Evolutionary conservation across 2,797 vertebrate genomes (phyloP).

Genomic region (Coregonus sp.): DNA sequence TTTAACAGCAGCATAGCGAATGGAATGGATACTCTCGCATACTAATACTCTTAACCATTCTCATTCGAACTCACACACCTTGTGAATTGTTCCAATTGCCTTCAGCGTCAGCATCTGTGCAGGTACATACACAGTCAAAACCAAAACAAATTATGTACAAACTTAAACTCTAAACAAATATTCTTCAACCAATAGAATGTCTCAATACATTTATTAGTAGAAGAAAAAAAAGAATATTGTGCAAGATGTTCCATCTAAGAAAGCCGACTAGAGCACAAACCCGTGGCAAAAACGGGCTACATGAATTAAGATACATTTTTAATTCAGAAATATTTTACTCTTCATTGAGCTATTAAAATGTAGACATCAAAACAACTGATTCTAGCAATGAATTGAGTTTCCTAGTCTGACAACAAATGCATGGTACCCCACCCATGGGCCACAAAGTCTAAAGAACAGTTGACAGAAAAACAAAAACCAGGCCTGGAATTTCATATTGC

Average conservation of each 20-base stretch:
- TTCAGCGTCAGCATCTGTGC: conserved; percentile 82
- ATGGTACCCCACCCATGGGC: background rate
- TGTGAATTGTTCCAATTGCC: conserved; percentile 84
- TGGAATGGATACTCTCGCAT: background rate
- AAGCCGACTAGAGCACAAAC: background rate
- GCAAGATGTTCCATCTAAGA: background rate
- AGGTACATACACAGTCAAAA: conserved; percentile 76
- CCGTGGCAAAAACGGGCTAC: background rate
- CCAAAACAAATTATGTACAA: conserved; percentile 52
- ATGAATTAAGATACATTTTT: background rate
- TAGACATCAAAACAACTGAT: background rate
- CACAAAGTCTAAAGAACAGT: conserved; percentile 9
- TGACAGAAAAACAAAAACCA: conserved; percentile 12
- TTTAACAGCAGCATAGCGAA: conserved; percentile 6
- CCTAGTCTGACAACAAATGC: background rate
- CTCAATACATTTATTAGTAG: conserved; percentile 21
- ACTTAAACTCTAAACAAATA: conserved; percentile 15
- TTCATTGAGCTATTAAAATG: background rate
- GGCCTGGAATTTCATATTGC: conserved; percentile 7
- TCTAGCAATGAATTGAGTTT: background rate
- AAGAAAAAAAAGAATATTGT: background rate
- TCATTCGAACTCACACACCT: conserved; percentile 70
- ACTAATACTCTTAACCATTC: conserved; percentile 17
- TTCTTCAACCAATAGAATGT: conserved; percentile 5
- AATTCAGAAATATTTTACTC: background rate